Evolutionary conservation across 2,888 invertebrate genomes (phyloP), one percentile per base, ranked within the genome.

Genomic region (Apotomis betuletana): DNA sequence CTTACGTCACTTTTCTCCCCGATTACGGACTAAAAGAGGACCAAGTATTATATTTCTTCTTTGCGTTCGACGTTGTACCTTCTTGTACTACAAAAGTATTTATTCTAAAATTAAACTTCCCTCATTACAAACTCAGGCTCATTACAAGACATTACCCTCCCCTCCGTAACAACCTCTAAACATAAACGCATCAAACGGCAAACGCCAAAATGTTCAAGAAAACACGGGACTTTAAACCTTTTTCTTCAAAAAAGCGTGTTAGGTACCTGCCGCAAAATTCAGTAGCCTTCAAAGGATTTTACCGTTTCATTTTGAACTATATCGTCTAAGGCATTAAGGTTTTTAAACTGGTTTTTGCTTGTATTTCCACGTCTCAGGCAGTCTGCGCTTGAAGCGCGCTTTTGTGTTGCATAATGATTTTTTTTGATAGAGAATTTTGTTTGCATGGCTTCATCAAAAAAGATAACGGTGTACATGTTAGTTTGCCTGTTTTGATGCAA

Each of bases 391-490:
- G 58, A 15, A 63, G 68, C 74, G 61, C 54, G 71, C 62, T 71
- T 76, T 76, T 76, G 76, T 76, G 68, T 64, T 57, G 52, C 51
- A 46, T 76, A 76, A 76, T 76, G 76, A 75, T 76, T 76, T 76
- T 76, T 76, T 75, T 75, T 69, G 57, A 64, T 59, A 52, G 13
- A 54, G 58, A 59, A 64, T 64, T 67, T 64, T 69, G 58, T 63
- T 69, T 69, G 36, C 70, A 46, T 59, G 52, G 58, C 58, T 59
- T 59, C 70, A 70, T 70, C 64, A 70, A 46, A 44, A 27, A 44
- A 70, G 70, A 70, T 70, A 70, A 52, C 52, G 58, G 9, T 44
- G n/a, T 6, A 5, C 13, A 12, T 49, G 36, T 49, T 12, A 46
- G 27, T 46, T 61, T 5, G 10, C 12, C 27, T 38, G 27, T 13